Percentiles rank a stretch among this genome's conserved stretches.
Conservation (phyloP, 1,140 invertebrate species). For the Nebria ingens region DNA sequence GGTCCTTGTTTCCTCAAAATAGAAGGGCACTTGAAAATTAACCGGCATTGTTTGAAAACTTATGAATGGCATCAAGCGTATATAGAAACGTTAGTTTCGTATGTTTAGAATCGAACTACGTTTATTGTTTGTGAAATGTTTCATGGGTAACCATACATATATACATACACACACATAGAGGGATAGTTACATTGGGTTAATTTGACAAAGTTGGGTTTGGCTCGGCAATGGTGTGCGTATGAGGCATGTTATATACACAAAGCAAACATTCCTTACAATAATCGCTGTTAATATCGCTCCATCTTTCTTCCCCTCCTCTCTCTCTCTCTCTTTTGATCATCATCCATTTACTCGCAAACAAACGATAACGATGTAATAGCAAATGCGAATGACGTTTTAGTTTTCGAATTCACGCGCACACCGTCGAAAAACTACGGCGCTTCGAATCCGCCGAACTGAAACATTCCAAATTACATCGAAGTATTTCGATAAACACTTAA, state of each 20-base stretch:
- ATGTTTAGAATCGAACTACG: background rate
- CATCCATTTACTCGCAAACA: background rate
- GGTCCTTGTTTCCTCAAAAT: background rate
- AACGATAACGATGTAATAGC: background rate
- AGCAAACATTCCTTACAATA: background rate
- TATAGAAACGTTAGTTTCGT: background rate
- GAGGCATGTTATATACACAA: background rate
- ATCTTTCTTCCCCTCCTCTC: background rate
- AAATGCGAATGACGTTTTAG: background rate
- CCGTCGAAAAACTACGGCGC: no score
- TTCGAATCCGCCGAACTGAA: no score
- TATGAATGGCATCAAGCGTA: no score
- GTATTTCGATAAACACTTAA: no score
- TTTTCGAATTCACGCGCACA: background rate
- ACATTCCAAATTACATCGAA: no score
- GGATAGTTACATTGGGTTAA: background rate
- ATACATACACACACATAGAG: no score
- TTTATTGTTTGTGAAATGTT: constrained; percentile 3
- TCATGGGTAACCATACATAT: background rate
- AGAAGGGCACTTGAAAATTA: background rate
- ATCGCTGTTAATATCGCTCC: background rate
- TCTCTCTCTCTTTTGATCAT: background rate
- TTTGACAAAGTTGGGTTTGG: constrained; percentile 1
- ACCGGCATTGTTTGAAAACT: background rate
- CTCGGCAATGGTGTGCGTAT: background rate